phyloP scores from a whole-genome alignment of 2,797 vertebrate species.

The Crocodylus rhombifer region DNA sequence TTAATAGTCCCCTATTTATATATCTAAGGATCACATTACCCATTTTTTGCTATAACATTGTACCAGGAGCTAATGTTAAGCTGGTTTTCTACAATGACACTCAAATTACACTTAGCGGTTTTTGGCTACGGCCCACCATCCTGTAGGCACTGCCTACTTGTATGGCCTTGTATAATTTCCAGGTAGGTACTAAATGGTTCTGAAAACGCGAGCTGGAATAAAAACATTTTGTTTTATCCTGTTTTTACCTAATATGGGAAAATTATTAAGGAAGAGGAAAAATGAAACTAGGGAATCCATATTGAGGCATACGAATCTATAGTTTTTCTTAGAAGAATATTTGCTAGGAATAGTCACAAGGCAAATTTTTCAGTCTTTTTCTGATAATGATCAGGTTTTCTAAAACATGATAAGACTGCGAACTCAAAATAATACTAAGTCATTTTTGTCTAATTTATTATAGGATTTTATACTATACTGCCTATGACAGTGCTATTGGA shows the following conservation, averaged over 20 bases:
- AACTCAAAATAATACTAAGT: background rate
- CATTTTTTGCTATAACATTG: background rate
- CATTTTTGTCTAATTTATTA: rapidly evolving
- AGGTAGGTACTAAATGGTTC: background rate
- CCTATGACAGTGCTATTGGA: background rate
- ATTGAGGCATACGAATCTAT: background rate
- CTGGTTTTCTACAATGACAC: background rate
- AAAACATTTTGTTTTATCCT: background rate
- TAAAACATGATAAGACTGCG: background rate
- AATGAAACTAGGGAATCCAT: background rate
- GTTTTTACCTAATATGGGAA: background rate
- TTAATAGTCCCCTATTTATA: background rate
- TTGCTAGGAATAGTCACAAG: background rate
- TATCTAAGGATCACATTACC: background rate
- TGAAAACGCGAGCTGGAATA: slow-evolving; percentile 6
- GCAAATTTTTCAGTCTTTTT: background rate
- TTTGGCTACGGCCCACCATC: background rate
- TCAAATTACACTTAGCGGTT: background rate
- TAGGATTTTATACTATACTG: rapidly evolving
- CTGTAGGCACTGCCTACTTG: background rate
- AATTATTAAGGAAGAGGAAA: background rate
- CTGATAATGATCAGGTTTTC: background rate
- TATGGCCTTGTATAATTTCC: background rate
- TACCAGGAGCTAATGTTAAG: background rate
- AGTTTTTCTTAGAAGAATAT: background rate